A percentile compares a stretch with the other conserved stretches of the same genome.
Conservation (phyloP, 2,113 vertebrate species). For the Embiotoca jacksoni region DNA sequence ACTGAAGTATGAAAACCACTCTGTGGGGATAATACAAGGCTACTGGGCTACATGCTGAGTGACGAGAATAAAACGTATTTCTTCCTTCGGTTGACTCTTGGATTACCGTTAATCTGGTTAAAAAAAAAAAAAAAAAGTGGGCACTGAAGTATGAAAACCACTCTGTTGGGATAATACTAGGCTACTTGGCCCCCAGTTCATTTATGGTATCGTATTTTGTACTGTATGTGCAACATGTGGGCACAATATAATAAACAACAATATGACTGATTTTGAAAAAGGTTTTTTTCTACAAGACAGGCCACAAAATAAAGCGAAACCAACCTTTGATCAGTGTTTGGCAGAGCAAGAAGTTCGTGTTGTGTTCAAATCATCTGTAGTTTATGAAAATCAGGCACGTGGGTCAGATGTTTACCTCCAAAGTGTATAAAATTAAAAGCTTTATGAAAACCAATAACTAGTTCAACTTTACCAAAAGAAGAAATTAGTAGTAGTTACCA, state of each 20-base stretch:
- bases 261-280: too few species aligned
- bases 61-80: neutral
- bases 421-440: neutral
- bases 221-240: neutral
- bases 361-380: neutral
- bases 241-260: neutral
- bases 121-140: too few species aligned
- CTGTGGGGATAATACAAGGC: neutral
- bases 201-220: neutral
- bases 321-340: neutral
- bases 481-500: too few species aligned
- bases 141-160: neutral
- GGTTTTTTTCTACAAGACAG: neutral
- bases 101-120: neutral
- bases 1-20: neutral
- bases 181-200: neutral
- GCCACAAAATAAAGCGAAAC: neutral
- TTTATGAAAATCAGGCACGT: neutral
- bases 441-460: neutral
- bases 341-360: neutral
- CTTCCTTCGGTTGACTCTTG: neutral
- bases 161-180: neutral
- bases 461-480: slow-evolving; percentile 2
- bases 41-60: neutral
- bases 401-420: too few species aligned